Evolutionary conservation across 2,797 vertebrate species (phyloP).

Genomic region (Cyclura pinguis): DNA sequence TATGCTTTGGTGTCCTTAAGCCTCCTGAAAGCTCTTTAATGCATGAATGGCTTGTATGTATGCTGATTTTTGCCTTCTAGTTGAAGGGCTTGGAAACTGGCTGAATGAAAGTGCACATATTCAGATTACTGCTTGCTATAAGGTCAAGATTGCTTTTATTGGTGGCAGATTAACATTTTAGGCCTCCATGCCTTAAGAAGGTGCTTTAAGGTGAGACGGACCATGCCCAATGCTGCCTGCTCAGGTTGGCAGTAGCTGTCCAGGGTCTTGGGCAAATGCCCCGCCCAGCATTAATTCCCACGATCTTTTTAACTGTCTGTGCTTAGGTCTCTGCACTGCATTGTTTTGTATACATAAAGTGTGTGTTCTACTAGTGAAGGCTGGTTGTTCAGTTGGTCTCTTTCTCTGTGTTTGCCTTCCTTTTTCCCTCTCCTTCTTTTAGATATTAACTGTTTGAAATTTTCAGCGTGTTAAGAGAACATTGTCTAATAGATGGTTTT

Average conservation of each 20-base stretch:
- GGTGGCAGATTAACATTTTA: neutral
- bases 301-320: neutral
- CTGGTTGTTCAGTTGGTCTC: no score
- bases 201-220: neutral
- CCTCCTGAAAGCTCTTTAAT: neutral
- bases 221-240: neutral
- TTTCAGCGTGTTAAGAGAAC: neutral
- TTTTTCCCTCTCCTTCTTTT: neutral
- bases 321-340: neutral
- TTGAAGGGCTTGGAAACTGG: neutral
- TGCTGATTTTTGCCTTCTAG: neutral
- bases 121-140: neutral
- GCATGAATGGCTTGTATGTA: neutral
- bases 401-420: neutral
- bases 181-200: neutral
- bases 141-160: neutral
- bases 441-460: no score
- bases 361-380: neutral
- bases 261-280: neutral
- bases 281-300: neutral
- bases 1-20: no score
- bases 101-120: neutral
- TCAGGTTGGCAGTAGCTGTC: neutral
- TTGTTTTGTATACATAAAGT: neutral
- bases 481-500: neutral